Evolutionary conservation across 2,888 invertebrate species (phyloP), one percentile per base, ranked within the genome.

Genomic region (Chydorus sphaericus): DNA sequence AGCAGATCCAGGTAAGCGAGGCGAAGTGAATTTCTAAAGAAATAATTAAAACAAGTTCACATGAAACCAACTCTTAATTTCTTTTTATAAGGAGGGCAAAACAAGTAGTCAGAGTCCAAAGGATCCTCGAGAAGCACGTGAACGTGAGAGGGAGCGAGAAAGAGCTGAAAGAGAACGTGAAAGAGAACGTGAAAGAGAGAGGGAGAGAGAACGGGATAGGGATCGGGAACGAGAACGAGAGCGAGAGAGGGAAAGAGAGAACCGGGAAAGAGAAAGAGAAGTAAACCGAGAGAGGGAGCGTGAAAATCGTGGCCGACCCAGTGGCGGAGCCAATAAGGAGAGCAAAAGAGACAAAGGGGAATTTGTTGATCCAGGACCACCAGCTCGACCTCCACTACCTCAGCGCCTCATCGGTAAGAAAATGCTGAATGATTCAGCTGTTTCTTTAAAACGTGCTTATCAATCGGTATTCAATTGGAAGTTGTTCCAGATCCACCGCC

Each of bases 401-500:
- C 88, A 89, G 73, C 82, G 90, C 75, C 79, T 90, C 69, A 90
- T 90, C 67, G 75, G 75, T 74, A 63, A 63, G 62, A 61, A 20
- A n/a, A 38, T 38, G n/a, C n/a, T n/a, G n/a, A n/a, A n/a, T n/a
- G n/a, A n/a, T n/a, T n/a, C n/a, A n/a, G n/a, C n/a, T n/a, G n/a
- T n/a, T n/a, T n/a, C n/a, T n/a, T 33, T n/a, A 10, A 33, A 33
- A 33, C 37, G 26, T 33, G 16, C 20, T 39, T 58, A 11, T 54
- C 5, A 10, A 4, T 39, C 16, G 33, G 8, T 57, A 11, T 11
- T 23, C 36, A 28, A 28, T 33, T 49, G 52, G 61, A 64, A 68
- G 86, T 89, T 68, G 89, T 89, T 68, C 88, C 88, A 65, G 91
- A 91, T 72, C 87, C 88, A 63, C 85, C 82, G 67, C 80, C 80